A percentile compares a stretch with the other conserved stretches of the same genome.
phyloP scores from a whole-genome alignment of 1,140 invertebrate genomes.

The Drosophila auraria region DNA sequence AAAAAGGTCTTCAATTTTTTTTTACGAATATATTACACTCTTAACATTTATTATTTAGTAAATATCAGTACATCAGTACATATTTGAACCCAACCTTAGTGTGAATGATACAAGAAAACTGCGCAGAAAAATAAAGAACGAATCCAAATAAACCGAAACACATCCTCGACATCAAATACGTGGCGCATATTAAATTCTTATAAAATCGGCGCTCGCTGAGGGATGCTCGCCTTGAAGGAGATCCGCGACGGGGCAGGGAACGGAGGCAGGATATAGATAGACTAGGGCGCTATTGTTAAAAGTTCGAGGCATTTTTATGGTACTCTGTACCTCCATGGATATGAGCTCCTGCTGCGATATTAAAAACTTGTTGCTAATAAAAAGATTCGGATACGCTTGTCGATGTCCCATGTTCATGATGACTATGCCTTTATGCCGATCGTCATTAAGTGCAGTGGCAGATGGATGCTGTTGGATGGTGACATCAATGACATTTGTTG shows the following conservation, averaged over 20 bases:
- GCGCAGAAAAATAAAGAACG: constrained; percentile 33
- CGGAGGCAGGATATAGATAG: constrained; percentile 37
- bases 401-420: constrained; percentile 42
- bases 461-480: constrained; percentile 49
- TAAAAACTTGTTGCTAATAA: constrained; percentile 84
- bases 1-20: too few relatives aligned
- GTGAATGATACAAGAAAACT: constrained; percentile 53
- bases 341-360: constrained; percentile 69
- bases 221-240: constrained; percentile 32
- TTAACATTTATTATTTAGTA: too few relatives aligned
- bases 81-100: not conserved
- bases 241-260: constrained; percentile 1
- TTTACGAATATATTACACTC: not conserved
- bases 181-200: constrained; percentile 82
- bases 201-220: constrained; percentile 64
- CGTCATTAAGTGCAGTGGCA: constrained; percentile 36
- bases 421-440: constrained; percentile 12
- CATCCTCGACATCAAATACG: constrained; percentile 62
- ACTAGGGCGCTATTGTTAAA: constrained; percentile 71
- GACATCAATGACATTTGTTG: constrained; percentile 83
- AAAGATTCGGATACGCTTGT: constrained; percentile 60
- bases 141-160: constrained; percentile 61
- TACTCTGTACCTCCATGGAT: constrained; percentile 31
- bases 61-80: not conserved
- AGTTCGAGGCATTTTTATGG: constrained; percentile 59